Conservation (phyloP, 2,797 vertebrate genomes). For the Acanthiza pusilla region DNA sequence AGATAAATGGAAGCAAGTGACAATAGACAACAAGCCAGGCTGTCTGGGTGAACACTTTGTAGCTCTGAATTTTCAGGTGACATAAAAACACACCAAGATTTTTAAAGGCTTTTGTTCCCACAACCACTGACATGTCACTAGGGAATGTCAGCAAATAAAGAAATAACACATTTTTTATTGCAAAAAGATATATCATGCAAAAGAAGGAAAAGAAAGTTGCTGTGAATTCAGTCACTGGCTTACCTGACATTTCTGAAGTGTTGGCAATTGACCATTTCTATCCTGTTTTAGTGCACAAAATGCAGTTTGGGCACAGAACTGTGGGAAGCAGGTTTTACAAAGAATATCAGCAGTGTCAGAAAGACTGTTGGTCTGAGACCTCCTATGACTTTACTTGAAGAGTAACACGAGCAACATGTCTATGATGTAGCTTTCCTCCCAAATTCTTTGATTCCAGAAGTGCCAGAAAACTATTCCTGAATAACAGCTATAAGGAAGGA, state of each 20-base stretch:
- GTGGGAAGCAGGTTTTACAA: not conserved
- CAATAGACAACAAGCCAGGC: conserved; percentile 1
- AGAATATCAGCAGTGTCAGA: not conserved
- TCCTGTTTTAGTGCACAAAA: not conserved
- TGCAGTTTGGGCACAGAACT: not conserved
- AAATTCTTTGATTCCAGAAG: not conserved
- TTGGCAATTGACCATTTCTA: not conserved
- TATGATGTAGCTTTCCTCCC: not conserved
- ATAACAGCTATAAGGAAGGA: not conserved
- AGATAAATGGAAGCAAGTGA: conserved; percentile 34
- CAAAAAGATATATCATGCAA: not conserved
- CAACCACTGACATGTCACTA: not conserved
- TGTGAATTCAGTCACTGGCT: not conserved
- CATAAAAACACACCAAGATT: not conserved
- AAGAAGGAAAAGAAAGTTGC: not conserved
- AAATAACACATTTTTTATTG: not conserved
- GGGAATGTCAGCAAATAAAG: not conserved
- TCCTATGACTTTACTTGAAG: not conserved
- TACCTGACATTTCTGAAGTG: not conserved
- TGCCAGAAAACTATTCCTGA: not conserved
- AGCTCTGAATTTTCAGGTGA: not conserved
- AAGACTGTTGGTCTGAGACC: not conserved
- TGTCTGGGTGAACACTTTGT: not conserved
- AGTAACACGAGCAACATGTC: not conserved
- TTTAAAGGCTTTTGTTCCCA: not conserved